Percentiles rank a stretch among this genome's conserved stretches.
Conservation (phyloP, 2,888 invertebrate genomes). For the Merodon equestris region DNA sequence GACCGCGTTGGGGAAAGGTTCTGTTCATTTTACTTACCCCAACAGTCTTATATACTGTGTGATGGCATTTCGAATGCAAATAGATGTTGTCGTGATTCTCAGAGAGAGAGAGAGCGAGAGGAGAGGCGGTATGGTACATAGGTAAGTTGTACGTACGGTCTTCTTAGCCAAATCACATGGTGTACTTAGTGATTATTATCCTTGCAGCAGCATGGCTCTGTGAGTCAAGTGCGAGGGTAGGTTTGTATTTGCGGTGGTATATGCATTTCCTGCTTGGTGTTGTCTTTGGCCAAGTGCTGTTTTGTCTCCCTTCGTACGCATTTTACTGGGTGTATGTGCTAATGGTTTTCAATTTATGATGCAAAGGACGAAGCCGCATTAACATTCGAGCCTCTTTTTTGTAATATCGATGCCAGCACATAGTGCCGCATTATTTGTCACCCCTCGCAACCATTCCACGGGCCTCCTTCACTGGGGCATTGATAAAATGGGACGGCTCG, state of each 20-base stretch:
- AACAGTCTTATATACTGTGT: slow-evolving; percentile 19
- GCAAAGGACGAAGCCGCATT: slow-evolving; percentile 20
- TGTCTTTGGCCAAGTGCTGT: slow-evolving; percentile 3
- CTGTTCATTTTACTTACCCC: slow-evolving; percentile 60
- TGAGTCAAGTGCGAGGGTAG: neutral
- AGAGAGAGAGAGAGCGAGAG: slow-evolving; percentile 28
- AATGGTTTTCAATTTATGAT: slow-evolving; percentile 27
- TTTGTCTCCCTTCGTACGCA: slow-evolving; percentile 7
- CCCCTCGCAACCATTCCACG: too few species aligned
- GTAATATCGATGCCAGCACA: slow-evolving; percentile 3
- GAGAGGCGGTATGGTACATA: slow-evolving; percentile 55
- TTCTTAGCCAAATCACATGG: slow-evolving; percentile 55
- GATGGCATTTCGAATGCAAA: slow-evolving; percentile 33
- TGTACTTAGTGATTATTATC: slow-evolving; percentile 64
- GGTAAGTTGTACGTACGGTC: slow-evolving; percentile 38
- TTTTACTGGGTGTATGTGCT: slow-evolving; percentile 3
- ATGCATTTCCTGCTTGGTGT: slow-evolving; percentile 43
- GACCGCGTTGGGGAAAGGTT: slow-evolving; percentile 24
- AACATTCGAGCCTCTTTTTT: slow-evolving; percentile 16
- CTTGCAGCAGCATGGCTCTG: slow-evolving; percentile 49
- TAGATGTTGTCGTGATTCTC: slow-evolving; percentile 5
- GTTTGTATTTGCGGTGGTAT: slow-evolving; percentile 5
- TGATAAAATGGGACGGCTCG: neutral
- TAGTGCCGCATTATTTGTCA: slow-evolving; percentile 15
- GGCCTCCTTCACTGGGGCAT: neutral